Conservation (phyloP, 2,113 vertebrate species). For the Pseudonaja textilis region DNA sequence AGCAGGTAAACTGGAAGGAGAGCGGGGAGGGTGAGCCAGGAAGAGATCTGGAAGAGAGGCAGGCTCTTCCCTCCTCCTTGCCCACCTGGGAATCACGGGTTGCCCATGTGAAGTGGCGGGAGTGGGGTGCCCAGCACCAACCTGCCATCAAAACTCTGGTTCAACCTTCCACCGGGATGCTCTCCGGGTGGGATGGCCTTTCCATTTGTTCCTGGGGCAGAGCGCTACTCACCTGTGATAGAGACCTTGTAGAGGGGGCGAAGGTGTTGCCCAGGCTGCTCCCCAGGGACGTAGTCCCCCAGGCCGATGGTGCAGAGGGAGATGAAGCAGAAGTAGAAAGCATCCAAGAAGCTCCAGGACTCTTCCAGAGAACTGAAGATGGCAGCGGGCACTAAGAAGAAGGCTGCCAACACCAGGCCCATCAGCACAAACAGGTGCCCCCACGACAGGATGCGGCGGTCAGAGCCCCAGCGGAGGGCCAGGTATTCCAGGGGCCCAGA, state of each 20-base stretch:
- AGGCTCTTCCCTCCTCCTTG: no score
- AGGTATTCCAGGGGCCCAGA: slow-evolving; percentile 66
- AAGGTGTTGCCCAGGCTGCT: slow-evolving; percentile 68
- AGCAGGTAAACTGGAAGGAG: slow-evolving; percentile 78
- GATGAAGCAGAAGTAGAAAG: slow-evolving; percentile 90
- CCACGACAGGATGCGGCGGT: slow-evolving; percentile 57
- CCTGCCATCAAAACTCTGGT: background rate
- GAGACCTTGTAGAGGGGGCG: slow-evolving; percentile 80
- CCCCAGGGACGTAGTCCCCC: slow-evolving; percentile 84
- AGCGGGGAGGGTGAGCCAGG: background rate
- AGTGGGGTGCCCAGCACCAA: background rate
- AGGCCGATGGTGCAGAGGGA: slow-evolving; percentile 90
- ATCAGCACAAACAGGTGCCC: slow-evolving; percentile 76
- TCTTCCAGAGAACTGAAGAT: slow-evolving; percentile 77
- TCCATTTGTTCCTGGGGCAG: accelerated
- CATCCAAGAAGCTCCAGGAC: slow-evolving; percentile 84
- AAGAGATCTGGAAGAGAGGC: no score
- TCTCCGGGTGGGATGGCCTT: no score
- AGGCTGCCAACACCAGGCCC: slow-evolving; percentile 61
- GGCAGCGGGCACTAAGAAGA: slow-evolving; percentile 77
- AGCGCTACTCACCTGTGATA: slow-evolving; percentile 79
- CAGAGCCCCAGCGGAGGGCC: slow-evolving; percentile 64
- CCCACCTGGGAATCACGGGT: background rate
- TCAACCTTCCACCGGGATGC: no score
- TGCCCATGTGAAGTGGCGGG: background rate